phyloP scores from a whole-genome alignment of 2,113 vertebrate species.

The Mesembrinibis cayennensis region DNA sequence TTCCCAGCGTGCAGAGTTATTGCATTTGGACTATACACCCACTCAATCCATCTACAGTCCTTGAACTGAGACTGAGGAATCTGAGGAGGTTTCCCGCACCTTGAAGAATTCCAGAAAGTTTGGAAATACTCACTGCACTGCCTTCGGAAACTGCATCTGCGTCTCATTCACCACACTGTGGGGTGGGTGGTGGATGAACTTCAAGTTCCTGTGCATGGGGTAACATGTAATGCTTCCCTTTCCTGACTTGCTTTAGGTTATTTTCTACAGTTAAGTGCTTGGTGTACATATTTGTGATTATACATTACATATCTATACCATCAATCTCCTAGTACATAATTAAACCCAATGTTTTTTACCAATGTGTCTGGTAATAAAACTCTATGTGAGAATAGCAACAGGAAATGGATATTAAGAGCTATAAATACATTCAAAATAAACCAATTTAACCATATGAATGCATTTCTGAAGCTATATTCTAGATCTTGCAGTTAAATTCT shows the following conservation, averaged over 20 bases:
- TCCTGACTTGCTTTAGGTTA: neutral
- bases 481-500: neutral
- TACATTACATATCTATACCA: too few species aligned
- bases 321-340: neutral
- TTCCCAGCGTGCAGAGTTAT: neutral
- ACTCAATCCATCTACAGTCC: neutral
- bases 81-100: neutral
- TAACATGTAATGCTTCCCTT: neutral
- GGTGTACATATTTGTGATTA: neutral
- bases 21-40: neutral
- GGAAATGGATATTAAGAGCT: neutral
- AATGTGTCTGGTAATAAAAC: neutral
- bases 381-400: neutral
- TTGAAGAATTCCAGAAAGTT: neutral
- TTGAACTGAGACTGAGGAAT: neutral
- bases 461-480: neutral
- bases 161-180: rapidly evolving
- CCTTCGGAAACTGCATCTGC: neutral
- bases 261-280: neutral
- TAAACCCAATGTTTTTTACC: neutral
- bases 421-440: neutral
- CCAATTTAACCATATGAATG: neutral
- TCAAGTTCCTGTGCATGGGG: neutral
- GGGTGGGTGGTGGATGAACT: neutral
- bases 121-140: neutral